Evolutionary conservation across 2,113 vertebrate genomes (phyloP).

Genomic region (Cyanoramphus novaezelandiae): DNA sequence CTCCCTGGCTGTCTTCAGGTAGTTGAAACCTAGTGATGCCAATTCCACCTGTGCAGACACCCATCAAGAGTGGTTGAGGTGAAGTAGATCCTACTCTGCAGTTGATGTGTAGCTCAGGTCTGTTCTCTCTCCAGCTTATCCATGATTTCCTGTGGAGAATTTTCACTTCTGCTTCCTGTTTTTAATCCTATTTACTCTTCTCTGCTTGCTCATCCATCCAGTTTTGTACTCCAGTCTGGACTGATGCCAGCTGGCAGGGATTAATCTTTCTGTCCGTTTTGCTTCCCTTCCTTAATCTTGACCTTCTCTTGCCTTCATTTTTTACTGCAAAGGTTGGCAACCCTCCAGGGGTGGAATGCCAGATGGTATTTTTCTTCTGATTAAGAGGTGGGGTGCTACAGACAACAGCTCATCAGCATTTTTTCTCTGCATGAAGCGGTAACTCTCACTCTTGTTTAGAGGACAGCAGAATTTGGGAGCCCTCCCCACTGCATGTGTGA

Average conservation of each 20-base stretch:
- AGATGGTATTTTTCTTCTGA: constrained; percentile 61
- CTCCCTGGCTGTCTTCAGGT: neutral
- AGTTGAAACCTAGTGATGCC: neutral
- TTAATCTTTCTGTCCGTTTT: constrained; percentile 4
- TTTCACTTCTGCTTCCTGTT: neutral
- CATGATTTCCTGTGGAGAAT: neutral
- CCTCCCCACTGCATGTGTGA: neutral
- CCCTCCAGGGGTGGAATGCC: constrained; percentile 49
- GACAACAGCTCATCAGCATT: constrained; percentile 53
- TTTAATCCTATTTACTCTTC: neutral
- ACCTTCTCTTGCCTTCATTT: constrained; percentile 41
- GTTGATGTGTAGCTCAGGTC: neutral
- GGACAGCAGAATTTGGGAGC: neutral
- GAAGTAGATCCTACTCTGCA: neutral
- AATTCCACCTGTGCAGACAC: no score
- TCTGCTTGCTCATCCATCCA: neutral
- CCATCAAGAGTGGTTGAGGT: neutral
- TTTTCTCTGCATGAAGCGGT: constrained; percentile 25
- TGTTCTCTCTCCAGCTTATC: neutral
- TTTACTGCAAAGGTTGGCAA: constrained; percentile 66
- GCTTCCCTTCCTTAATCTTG: constrained; percentile 30
- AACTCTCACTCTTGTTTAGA: constrained; percentile 19
- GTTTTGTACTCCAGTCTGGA: neutral
- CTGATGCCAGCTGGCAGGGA: constrained; percentile 20
- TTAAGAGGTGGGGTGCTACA: constrained; percentile 33